These are phyloP conservation scores for Caligus rogercresseyi DNA, from an alignment of 1,140 invertebrate species.

Conservation along the genomic window DNA sequence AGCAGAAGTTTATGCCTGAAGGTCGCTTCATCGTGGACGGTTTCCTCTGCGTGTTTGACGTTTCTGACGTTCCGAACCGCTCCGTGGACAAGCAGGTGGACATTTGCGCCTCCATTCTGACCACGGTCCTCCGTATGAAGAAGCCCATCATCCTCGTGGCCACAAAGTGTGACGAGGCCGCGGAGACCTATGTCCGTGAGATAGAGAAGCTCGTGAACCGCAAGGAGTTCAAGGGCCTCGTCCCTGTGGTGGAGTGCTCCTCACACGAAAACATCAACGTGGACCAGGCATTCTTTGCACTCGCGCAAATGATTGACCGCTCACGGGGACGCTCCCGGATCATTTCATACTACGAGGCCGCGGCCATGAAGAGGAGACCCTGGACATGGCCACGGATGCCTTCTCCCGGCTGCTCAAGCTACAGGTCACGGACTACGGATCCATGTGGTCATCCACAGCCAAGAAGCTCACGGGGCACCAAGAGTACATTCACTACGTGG, in stretches of 20 bases:
- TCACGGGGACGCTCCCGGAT: conserved; percentile 42
- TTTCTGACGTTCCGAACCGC: conserved; percentile 45
- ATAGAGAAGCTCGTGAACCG: conserved; percentile 67
- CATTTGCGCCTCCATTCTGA: conserved; percentile 56
- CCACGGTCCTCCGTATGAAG: conserved; percentile 69
- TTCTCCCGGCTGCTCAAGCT: conserved; percentile 40
- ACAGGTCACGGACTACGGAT: conserved; percentile 52
- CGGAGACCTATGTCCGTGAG: conserved; percentile 66
- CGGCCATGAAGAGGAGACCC: conserved; percentile 63
- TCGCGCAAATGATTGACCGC: conserved; percentile 79
- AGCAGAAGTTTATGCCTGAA: conserved; percentile 79
- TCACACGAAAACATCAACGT: conserved; percentile 93
- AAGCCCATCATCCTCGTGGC: conserved; percentile 87
- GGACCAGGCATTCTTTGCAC: conserved; percentile 72
- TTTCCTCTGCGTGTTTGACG: conserved; percentile 89
- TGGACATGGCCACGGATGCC: conserved; percentile 71
- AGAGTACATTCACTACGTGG: conserved; percentile 61
- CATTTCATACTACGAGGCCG: conserved; percentile 66
- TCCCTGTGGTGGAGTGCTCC: conserved; percentile 81
- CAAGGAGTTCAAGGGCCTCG: conserved; percentile 72
- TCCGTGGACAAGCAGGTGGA: conserved; percentile 66
- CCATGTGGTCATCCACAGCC: conserved; percentile 62
- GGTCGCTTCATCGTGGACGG: conserved; percentile 85
- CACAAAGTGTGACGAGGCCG: conserved; percentile 87
- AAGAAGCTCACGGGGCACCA: conserved; percentile 69